Percentiles rank a stretch among this genome's conserved stretches.
Evolutionary conservation across 2,113 vertebrate species (phyloP).

Genomic region (Tachycineta bicolor): DNA sequence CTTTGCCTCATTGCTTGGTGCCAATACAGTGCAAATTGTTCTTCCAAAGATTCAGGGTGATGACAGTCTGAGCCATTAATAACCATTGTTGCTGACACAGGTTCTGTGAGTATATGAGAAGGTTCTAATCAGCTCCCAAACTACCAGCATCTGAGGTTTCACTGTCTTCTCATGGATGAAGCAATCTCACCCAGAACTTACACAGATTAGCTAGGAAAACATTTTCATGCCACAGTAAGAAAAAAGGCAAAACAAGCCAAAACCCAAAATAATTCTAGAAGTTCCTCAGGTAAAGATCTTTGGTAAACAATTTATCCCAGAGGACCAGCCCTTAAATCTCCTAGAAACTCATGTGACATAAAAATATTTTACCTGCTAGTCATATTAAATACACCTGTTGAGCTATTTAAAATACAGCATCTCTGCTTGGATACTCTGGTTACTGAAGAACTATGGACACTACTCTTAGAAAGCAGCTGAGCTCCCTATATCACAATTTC

Average conservation of each 20-base stretch:
- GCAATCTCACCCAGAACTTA: background rate
- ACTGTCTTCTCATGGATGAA: background rate
- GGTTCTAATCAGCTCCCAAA: background rate
- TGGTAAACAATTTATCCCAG: background rate
- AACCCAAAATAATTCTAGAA: background rate
- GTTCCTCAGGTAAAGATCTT: background rate
- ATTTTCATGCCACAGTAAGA: background rate
- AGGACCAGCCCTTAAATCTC: background rate
- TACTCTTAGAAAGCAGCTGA: background rate
- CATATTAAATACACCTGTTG: background rate
- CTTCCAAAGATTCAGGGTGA: background rate
- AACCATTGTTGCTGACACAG: fast-evolving
- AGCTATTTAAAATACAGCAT: background rate
- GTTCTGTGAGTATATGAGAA: background rate
- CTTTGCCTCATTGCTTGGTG: background rate
- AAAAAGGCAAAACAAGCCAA: background rate
- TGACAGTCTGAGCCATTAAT: background rate
- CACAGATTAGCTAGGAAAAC: background rate
- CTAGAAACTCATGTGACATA: background rate
- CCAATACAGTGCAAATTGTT: background rate
- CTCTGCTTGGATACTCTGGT: background rate
- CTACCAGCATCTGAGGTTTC: background rate
- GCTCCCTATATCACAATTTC: background rate
- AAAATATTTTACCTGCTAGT: background rate
- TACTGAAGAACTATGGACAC: background rate